Percentiles rank a stretch among this genome's conserved stretches.
Evolutionary conservation across 1,140 invertebrate genomes (phyloP).

Genomic region (Brachionus sp.): DNA sequence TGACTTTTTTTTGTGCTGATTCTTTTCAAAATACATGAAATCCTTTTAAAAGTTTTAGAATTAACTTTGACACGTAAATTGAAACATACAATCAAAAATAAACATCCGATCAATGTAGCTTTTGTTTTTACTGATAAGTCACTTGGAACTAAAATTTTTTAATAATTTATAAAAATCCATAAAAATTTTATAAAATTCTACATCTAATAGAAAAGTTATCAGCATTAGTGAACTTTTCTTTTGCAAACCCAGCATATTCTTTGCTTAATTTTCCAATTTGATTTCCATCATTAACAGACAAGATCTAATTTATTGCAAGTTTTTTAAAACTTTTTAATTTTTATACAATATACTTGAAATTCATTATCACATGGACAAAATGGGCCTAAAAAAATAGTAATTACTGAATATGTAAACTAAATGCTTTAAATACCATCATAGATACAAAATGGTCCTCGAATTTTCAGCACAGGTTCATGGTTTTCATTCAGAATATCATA

Average conservation of each 20-base stretch:
- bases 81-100: conserved; percentile 59
- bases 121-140: conserved; percentile 77
- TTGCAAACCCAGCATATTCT: conserved; percentile 49
- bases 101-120: conserved; percentile 71
- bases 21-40: conserved; percentile 51
- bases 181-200: not conserved
- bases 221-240: conserved; percentile 49
- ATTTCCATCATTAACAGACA: conserved; percentile 44
- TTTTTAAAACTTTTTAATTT: no score
- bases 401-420: not conserved
- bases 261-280: conserved; percentile 52
- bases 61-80: not conserved
- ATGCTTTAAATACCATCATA: conserved; percentile 46
- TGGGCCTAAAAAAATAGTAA: not conserved
- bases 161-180: not conserved
- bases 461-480: conserved; percentile 48
- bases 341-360: conserved; percentile 13
- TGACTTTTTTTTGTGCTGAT: not conserved
- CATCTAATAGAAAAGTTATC: conserved; percentile 50
- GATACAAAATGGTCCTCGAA: conserved; percentile 52
- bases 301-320: not conserved
- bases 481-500: conserved; percentile 51
- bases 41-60: conserved; percentile 47
- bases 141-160: conserved; percentile 62
- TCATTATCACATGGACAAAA: conserved; percentile 42